Evolutionary conservation across 2,888 invertebrate species (phyloP).

Genomic region (Escarpia spicata): DNA sequence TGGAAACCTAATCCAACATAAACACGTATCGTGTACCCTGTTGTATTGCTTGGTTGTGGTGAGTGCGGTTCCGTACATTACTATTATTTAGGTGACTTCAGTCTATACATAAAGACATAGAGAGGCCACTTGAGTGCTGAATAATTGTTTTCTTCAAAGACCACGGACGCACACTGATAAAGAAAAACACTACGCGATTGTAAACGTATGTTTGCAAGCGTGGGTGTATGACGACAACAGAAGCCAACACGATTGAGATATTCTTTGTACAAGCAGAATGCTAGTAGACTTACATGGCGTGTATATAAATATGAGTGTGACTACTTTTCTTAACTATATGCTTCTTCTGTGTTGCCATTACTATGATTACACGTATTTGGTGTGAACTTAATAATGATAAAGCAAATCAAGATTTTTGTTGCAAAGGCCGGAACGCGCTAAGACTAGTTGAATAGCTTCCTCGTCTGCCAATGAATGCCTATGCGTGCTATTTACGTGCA

Average conservation of each 20-base stretch:
- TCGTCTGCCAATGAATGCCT: not conserved
- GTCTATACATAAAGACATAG: not conserved
- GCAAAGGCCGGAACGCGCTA: not conserved
- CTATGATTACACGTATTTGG: not conserved
- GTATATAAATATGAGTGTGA: not conserved
- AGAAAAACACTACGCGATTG: not conserved
- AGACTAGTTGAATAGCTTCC: not conserved
- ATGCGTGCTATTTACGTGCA: not conserved
- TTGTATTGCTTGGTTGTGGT: too few species aligned
- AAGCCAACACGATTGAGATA: too few species aligned
- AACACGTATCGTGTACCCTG: too few species aligned
- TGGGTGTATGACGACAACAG: too few species aligned
- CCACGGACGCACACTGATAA: not conserved
- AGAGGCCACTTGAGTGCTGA: not conserved
- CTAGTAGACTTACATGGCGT: too few species aligned
- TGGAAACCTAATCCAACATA: too few species aligned
- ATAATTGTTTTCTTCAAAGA: not conserved
- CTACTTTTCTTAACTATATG: not conserved
- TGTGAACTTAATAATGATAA: not conserved
- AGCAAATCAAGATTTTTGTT: not conserved
- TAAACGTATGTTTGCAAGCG: not conserved
- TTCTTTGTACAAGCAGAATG: too few species aligned
- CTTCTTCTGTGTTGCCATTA: not conserved
- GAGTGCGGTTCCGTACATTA: not conserved
- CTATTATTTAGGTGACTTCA: not conserved